These are phyloP conservation scores for Neolamprologus tretocephalus DNA, from an alignment of 2,113 vertebrate genomes.

Conservation along the genomic window DNA sequence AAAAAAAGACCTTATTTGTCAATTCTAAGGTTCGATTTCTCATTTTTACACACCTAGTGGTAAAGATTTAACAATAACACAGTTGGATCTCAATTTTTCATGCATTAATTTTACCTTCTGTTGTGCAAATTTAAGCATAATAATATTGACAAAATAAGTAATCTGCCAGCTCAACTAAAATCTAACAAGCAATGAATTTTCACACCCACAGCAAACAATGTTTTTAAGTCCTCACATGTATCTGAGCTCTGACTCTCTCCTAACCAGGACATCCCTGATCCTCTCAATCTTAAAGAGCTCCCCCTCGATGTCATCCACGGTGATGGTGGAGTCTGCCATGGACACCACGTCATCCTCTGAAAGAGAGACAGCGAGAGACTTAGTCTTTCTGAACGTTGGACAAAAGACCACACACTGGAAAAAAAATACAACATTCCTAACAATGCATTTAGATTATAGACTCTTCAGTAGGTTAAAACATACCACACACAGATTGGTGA, in stretches of 20 bases:
- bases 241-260: slow-evolving; percentile 83
- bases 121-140: not conserved
- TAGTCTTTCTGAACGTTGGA: not conserved
- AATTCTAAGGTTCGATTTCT: not conserved
- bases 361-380: not conserved
- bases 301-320: slow-evolving; percentile 79
- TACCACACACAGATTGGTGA: not conserved
- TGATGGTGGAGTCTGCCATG: slow-evolving; percentile 83
- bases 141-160: not conserved
- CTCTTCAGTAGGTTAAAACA: not conserved
- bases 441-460: not conserved
- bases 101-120: not conserved
- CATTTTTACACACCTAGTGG: not conserved
- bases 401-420: not conserved
- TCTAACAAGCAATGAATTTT: not conserved
- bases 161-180: not conserved
- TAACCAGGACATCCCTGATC: slow-evolving; percentile 80
- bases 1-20: not conserved
- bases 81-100: not conserved
- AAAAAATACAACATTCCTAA: not conserved
- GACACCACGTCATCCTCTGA: slow-evolving; percentile 77
- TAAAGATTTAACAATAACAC: not conserved
- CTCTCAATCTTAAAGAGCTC: slow-evolving; percentile 82
- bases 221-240: slow-evolving; percentile 76
- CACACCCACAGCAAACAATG: not conserved